A percentile compares a stretch with the other conserved stretches of the same genome.
These are phyloP conservation scores for Aphelenchoides fujianensis DNA, from an alignment of 1,140 invertebrate species.

Conservation along the genomic window DNA sequence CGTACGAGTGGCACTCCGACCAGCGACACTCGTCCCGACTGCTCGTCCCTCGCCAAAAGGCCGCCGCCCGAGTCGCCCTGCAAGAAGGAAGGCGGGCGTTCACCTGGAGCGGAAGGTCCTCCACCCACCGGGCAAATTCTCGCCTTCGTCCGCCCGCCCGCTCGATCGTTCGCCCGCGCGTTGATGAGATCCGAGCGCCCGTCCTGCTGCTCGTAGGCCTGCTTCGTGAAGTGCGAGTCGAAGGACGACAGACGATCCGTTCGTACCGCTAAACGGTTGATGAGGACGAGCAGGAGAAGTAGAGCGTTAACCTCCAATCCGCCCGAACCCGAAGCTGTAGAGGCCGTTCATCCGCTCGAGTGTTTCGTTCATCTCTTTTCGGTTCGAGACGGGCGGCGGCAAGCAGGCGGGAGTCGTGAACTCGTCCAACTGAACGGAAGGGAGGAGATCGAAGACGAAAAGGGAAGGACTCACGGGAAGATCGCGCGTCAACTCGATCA, in stretches of 20 bases:
- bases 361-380: background rate
- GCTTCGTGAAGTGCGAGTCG: background rate
- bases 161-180: background rate
- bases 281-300: background rate
- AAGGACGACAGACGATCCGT: background rate
- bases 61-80: background rate
- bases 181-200: background rate
- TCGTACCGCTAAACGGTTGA: background rate
- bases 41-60: background rate
- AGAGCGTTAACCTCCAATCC: background rate
- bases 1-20: background rate
- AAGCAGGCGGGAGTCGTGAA: background rate
- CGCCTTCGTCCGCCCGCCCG: too few species aligned
- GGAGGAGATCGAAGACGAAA: too few species aligned
- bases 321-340: background rate
- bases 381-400: background rate
- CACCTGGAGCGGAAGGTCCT: too few species aligned
- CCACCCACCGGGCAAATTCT: too few species aligned
- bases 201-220: background rate
- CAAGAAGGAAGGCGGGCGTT: background rate
- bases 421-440: background rate
- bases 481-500: background rate
- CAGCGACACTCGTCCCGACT: background rate
- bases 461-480: background rate
- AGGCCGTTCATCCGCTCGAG: background rate